These are phyloP conservation scores for Aricia agestis DNA, from an alignment of 1,140 invertebrate species.

Conservation along the genomic window DNA sequence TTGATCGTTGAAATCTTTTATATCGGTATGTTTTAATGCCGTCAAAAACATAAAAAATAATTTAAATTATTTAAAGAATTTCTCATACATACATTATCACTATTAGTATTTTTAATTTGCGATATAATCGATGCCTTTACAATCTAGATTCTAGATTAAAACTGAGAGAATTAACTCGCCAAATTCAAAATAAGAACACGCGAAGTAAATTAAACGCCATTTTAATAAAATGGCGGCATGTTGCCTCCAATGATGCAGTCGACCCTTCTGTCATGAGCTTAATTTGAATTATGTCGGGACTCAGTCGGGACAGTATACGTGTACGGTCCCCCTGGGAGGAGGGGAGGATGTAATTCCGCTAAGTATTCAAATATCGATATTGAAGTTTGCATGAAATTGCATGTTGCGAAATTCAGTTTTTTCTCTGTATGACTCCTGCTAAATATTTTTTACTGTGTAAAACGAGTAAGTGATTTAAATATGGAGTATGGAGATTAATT, in stretches of 20 bases:
- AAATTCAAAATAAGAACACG: neutral
- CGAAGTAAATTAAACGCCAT: neutral
- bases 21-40: too few relatives aligned
- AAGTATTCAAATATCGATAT: slow-evolving; percentile 22
- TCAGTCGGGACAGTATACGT: slow-evolving; percentile 43
- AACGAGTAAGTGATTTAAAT: too few relatives aligned
- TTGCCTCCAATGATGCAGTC: slow-evolving; percentile 13
- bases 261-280: slow-evolving; percentile 55
- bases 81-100: too few relatives aligned
- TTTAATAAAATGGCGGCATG: neutral
- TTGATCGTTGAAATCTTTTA: too few relatives aligned
- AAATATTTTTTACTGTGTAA: too few relatives aligned
- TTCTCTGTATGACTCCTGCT: slow-evolving; percentile 15
- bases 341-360: slow-evolving; percentile 29
- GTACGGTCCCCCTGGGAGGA: slow-evolving; percentile 42
- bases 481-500: too few relatives aligned
- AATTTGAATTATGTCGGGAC: slow-evolving; percentile 66
- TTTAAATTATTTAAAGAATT: too few relatives aligned
- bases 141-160: too few relatives aligned
- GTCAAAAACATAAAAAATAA: too few relatives aligned
- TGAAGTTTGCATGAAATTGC: slow-evolving; percentile 1
- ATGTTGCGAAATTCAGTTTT: slow-evolving; percentile 26
- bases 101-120: too few relatives aligned
- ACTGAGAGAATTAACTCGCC: too few relatives aligned
- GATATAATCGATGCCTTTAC: too few relatives aligned